Evolutionary conservation across 2,797 vertebrate species (phyloP).

Genomic region (Parauchenoglanis ngamensis): DNA sequence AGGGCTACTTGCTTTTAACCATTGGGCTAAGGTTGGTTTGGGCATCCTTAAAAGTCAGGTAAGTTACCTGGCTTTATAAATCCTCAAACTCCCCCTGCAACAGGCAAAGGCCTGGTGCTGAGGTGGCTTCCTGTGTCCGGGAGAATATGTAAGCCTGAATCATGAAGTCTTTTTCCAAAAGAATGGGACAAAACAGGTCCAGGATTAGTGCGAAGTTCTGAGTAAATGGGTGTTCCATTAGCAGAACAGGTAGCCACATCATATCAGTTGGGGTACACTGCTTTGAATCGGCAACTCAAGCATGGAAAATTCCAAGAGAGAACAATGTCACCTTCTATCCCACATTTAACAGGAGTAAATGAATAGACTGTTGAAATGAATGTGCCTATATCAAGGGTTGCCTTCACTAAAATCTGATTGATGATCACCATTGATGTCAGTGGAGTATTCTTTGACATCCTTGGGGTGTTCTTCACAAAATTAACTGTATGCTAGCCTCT

Average conservation of each 20-base stretch:
- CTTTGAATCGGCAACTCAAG: background rate
- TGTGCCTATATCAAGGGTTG: background rate
- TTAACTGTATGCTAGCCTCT: background rate
- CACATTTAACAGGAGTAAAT: background rate
- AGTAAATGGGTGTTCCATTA: slow-evolving; percentile 20
- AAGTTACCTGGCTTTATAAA: too few relatives aligned
- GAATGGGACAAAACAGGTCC: too few relatives aligned
- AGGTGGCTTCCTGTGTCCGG: too few relatives aligned
- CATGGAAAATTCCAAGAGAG: background rate
- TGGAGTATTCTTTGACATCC: background rate
- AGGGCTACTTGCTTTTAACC: too few relatives aligned
- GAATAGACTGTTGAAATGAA: background rate
- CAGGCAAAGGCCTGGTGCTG: too few relatives aligned
- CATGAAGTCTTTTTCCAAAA: too few relatives aligned
- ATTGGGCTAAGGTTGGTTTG: too few relatives aligned
- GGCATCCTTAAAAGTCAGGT: too few relatives aligned
- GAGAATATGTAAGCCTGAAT: too few relatives aligned
- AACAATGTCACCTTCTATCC: background rate
- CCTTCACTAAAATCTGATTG: background rate
- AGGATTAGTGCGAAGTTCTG: background rate
- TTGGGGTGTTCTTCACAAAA: background rate
- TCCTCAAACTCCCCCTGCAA: too few relatives aligned
- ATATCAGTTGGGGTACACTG: background rate
- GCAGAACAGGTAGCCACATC: background rate
- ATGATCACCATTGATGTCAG: background rate